Conservation (phyloP, 2,888 invertebrate genomes). For the Pachycephus smyrnensis region DNA sequence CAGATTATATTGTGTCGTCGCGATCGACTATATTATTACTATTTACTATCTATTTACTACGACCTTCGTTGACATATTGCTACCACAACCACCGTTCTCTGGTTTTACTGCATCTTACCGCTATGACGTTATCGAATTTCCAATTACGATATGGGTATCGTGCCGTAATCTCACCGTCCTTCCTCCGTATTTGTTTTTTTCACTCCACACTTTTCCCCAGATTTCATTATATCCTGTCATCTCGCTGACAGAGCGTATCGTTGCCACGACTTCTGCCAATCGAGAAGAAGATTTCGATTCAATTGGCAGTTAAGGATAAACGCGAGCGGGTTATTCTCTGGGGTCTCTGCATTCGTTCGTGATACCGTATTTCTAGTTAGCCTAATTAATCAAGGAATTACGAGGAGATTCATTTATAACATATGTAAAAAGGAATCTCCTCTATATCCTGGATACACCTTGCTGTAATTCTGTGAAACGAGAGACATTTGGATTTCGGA, state of each 20-base stretch:
- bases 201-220: not conserved
- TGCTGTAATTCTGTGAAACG: not conserved
- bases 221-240: not conserved
- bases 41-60: not conserved
- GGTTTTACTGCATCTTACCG: not conserved
- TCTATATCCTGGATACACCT: not conserved
- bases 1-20: slow-evolving; percentile 12
- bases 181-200: not conserved
- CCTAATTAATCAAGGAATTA: not conserved
- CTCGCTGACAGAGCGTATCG: not conserved
- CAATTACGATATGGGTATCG: not conserved
- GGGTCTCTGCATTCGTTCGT: not conserved
- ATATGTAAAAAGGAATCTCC: not conserved
- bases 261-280: not conserved
- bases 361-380: not conserved
- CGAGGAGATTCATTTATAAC: not conserved
- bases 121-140: not conserved
- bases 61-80: not conserved
- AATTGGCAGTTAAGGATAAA: not conserved
- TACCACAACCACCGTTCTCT: not conserved
- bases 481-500: not conserved
- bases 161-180: not conserved
- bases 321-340: not conserved
- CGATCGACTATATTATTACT: slow-evolving; percentile 3
- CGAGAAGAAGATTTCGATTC: not conserved